A percentile compares a stretch with the other conserved stretches of the same genome.
Conservation (phyloP, 2,888 invertebrate genomes). For the Agelastica alni region DNA sequence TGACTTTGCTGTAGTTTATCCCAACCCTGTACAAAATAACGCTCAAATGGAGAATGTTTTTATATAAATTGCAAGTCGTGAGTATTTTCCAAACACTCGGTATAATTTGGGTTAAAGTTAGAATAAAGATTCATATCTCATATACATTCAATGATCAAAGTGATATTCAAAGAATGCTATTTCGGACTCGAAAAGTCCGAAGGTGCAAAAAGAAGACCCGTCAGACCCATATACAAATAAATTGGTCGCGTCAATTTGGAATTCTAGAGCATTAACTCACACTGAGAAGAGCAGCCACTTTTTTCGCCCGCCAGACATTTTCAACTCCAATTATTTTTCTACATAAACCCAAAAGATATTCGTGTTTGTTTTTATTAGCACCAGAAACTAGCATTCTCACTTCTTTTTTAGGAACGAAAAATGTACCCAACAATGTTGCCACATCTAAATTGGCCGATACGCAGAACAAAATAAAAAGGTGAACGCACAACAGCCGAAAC, state of each 20-base stretch:
- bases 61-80: too few species aligned
- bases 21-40: too few species aligned
- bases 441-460: too few species aligned
- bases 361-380: constrained; percentile 47
- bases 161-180: constrained; percentile 32
- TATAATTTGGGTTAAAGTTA: too few species aligned
- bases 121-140: constrained; percentile 5
- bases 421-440: constrained; percentile 16
- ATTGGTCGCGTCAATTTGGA: constrained; percentile 50
- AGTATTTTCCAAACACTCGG: too few species aligned
- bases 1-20: too few species aligned
- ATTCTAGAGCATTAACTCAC: constrained; percentile 53
- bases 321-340: constrained; percentile 53
- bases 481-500: too few species aligned
- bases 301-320: constrained; percentile 51
- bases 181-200: constrained; percentile 32
- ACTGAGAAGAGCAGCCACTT: constrained; percentile 44
- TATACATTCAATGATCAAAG: constrained; percentile 16
- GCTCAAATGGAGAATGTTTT: too few species aligned
- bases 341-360: constrained; percentile 50
- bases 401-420: constrained; percentile 41
- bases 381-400: constrained; percentile 48
- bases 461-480: too few species aligned
- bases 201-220: constrained; percentile 34
- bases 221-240: constrained; percentile 40